Evolutionary conservation across 2,797 vertebrate species (phyloP), one percentile per base, ranked within the genome.

Genomic region (Esox lucius): DNA sequence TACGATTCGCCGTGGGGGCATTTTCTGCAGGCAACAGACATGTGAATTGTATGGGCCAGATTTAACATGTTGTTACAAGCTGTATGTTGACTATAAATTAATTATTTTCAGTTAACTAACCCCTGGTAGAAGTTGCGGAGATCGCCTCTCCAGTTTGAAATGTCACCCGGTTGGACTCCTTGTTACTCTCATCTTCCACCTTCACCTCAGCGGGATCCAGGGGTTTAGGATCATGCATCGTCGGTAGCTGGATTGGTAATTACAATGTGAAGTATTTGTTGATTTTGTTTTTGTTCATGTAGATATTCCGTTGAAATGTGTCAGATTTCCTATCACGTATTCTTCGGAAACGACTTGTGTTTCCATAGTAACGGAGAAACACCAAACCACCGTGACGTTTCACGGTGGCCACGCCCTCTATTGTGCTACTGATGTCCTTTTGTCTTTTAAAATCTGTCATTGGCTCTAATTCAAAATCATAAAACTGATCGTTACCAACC

Each of bases 311-410:
- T 6, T 53, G 51, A 31, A 15, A 66, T 66, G 35, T 67, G 33
- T 17, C 1, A 31, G 6, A 39, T 12, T 51, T 12, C 39, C 26
- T 66, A 5, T 35, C 53, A 28, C 13, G 17, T 64, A 17, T 31
- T 53, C 15, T 2, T 3, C 1, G 48, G 12, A 0, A 72, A 22
- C 4, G 81, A 86, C 77, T 85, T 62, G 19, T 17, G 89, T 91
- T 85, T 70, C 87, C 78, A 85, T 85, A 80, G 86, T 59, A 82
- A 90, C 88, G 7, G 3, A 0, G 49, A 12, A 33, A 16, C 51
- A n/a, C 8, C 5, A 28, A 8, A 70, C 13, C 39, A 42, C 39
- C 39, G 4, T 42, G 39, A 42, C 2, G 39, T 3, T 42, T 42
- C 39, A 42, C 39, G 39, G 39, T 6, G 39, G 4, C 39, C 4